phyloP scores from a whole-genome alignment of 2,888 invertebrate species.

The Choreutis nemorana region DNA sequence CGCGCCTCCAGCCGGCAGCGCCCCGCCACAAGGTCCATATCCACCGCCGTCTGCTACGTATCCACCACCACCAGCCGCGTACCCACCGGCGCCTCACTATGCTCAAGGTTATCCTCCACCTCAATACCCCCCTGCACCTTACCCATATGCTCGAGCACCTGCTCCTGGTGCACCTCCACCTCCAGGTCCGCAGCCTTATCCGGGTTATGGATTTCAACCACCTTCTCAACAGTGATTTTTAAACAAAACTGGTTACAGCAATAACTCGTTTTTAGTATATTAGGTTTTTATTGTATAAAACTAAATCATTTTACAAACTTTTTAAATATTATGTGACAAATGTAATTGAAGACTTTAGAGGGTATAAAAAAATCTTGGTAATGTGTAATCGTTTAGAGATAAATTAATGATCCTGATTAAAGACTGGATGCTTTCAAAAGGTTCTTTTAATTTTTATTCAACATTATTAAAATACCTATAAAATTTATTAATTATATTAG shows the following conservation, averaged over 20 bases:
- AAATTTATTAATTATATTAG: too few relatives aligned
- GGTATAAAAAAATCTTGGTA: too few relatives aligned
- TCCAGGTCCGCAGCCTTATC: conserved; percentile 77
- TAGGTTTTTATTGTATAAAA: neutral
- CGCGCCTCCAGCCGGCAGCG: conserved; percentile 53
- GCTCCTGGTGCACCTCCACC: conserved; percentile 74
- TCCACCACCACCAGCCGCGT: conserved; percentile 46
- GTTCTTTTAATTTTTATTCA: too few relatives aligned
- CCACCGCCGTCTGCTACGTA: conserved; percentile 61
- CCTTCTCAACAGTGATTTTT: conserved; percentile 68
- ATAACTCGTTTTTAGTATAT: neutral
- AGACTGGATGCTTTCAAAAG: too few relatives aligned
- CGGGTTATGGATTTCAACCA: conserved; percentile 82
- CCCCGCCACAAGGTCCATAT: conserved; percentile 67
- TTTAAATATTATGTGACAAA: too few relatives aligned
- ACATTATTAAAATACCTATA: too few relatives aligned
- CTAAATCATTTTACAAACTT: conserved; percentile 3
- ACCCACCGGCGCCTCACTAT: conserved; percentile 60
- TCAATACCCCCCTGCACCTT: conserved; percentile 66
- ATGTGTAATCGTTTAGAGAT: too few relatives aligned
- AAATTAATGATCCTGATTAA: too few relatives aligned
- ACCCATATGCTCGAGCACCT: conserved; percentile 66
- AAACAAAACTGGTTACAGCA: too few relatives aligned
- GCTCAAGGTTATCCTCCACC: conserved; percentile 62
- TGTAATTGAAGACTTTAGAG: too few relatives aligned